Evolutionary conservation across 2,888 invertebrate species (phyloP), one percentile per base, ranked within the genome.

Genomic region (Podotricha telesiphe): DNA sequence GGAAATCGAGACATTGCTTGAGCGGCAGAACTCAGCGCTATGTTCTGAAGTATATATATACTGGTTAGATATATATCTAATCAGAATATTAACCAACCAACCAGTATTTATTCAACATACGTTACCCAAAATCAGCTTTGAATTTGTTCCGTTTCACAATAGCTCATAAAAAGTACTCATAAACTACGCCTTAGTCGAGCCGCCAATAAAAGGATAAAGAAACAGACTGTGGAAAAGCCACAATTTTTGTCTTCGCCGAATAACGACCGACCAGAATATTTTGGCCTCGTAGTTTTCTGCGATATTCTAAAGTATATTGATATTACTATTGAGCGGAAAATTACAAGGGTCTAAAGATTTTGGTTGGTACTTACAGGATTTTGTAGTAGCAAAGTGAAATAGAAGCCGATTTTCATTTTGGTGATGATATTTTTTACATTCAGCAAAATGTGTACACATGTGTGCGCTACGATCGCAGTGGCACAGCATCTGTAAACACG

Each of bases 141-240:
- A 42, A 42, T 42, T 3, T 20, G 20, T 22, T 20, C 8, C 55
- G 5, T 34, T 34, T 34, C 11, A 11, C 11, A 34, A 17, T 11
- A 5, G 5, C 4, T 34, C 34, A 58, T 58, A 58, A 58, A 58
- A 58, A 58, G 40, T 42, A 83, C 78, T 81, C 82, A 86, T 88
- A 87, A 88, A 89, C 88, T 86, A 85, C 82, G 81, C 75, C 79
- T 80, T 80, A 86, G 87, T 82, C 85, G 84, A 82, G 80, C 81
- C 81, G 80, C 86, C 86, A 88, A 89, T 89, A 88, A 87, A 86
- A 85, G 85, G 79, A 86, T 85, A 85, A 86, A 86, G 86, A 86
- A 88, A 86, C 86, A 86, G 84, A 83, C 78, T 81, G 74, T 72
- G 72, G 73, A 83, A 85, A 88, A 86, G 81, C 83, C 82, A 77